These are phyloP conservation scores for Sorex fumeus DNA, from an alignment of 2,113 vertebrate species.

Conservation along the genomic window DNA sequence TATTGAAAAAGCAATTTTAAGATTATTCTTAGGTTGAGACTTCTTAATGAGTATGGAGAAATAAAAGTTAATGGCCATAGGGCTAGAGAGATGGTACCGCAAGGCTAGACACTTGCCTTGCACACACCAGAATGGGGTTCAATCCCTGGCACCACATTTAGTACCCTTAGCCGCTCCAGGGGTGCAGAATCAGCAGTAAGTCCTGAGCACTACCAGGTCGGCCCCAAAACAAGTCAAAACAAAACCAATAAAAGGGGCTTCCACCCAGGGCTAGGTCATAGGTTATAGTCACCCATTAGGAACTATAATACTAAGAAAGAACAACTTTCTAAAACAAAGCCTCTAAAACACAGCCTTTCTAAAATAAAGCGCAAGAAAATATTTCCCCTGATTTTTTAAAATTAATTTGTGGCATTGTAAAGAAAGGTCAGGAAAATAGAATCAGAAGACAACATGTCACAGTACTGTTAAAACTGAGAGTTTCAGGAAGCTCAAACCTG, in stretches of 20 bases:
- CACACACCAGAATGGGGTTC: too few species aligned
- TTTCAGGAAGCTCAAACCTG: too few species aligned
- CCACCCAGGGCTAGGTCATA: neutral
- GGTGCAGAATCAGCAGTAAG: too few species aligned
- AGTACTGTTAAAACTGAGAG: accelerated
- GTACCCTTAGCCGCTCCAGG: too few species aligned
- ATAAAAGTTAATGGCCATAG: neutral
- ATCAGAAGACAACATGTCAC: neutral
- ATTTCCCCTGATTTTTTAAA: slow-evolving; percentile 6
- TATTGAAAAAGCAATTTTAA: too few species aligned
- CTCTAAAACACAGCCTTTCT: neutral
- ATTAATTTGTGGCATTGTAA: neutral
- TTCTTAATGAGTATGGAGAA: neutral
- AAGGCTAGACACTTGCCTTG: too few species aligned
- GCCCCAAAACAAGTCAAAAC: too few species aligned
- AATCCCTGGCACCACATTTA: too few species aligned
- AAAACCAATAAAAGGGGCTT: neutral
- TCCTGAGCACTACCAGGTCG: too few species aligned
- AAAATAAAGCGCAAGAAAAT: neutral
- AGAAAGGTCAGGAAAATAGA: neutral
- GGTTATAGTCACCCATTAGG: neutral
- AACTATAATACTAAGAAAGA: neutral
- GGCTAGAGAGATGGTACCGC: too few species aligned
- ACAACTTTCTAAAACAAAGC: neutral
- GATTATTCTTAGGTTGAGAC: too few species aligned